Percentiles rank a stretch among this genome's conserved stretches.
These are phyloP conservation scores for Drosophila mimica DNA, from an alignment of 2,888 invertebrate genomes.

Conservation along the genomic window DNA sequence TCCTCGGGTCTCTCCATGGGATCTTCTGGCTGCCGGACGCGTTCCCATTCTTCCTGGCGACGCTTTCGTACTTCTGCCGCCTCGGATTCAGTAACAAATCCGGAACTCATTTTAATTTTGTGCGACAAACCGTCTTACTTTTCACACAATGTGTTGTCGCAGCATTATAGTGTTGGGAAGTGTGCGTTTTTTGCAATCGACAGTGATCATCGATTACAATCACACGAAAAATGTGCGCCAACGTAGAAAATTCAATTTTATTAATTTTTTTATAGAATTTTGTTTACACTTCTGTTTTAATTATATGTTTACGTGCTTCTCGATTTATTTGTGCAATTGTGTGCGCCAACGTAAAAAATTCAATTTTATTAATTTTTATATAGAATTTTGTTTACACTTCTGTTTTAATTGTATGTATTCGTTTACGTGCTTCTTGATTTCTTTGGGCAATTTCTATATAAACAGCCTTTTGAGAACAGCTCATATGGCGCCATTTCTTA, in stretches of 20 bases:
- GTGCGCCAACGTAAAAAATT: too few species aligned
- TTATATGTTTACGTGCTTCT: background rate
- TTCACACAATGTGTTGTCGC: slow-evolving; percentile 49
- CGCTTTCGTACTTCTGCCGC: slow-evolving; percentile 91
- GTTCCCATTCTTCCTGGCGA: slow-evolving; percentile 98
- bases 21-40: slow-evolving; percentile 95
- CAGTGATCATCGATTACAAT: slow-evolving; percentile 27
- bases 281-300: background rate
- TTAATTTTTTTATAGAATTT: background rate
- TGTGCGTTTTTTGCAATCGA: background rate
- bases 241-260: background rate
- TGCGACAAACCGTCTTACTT: slow-evolving; percentile 1
- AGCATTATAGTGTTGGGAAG: slow-evolving; percentile 30
- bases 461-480: slow-evolving; percentile 32
- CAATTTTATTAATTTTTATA: too few species aligned
- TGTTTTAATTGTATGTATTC: background rate
- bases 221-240: background rate
- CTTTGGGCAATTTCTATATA: slow-evolving; percentile 29
- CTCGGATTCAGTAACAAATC: slow-evolving; percentile 95
- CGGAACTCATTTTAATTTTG: slow-evolving; percentile 90
- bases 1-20: slow-evolving; percentile 96
- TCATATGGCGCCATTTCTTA: slow-evolving; percentile 54
- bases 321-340: slow-evolving; percentile 28
- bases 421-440: slow-evolving; percentile 16
- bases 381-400: too few species aligned